Evolutionary conservation across 2,888 invertebrate species (phyloP), one percentile per base, ranked within the genome.

Genomic region (Pterostichus niger): DNA sequence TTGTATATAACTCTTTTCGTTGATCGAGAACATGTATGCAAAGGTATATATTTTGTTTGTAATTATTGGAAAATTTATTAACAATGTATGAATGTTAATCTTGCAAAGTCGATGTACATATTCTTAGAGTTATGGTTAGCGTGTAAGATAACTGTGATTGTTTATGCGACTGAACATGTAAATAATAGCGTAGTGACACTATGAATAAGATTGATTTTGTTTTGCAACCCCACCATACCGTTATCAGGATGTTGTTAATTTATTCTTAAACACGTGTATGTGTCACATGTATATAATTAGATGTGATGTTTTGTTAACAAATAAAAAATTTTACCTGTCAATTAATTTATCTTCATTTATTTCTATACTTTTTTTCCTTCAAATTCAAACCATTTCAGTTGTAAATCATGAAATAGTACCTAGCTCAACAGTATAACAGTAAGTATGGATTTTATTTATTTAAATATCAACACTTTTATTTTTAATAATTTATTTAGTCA

Each of bases 281-380:
- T 68, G 75, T 82, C 82, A 82, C 82, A 82, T 82, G 59, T 75
- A 75, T 82, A 82, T 82, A 73, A 80, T 71, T 82, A 75, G 61
- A 83, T 83, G 76, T 83, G 83, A 83, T 76, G 61, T 83, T 83
- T 83, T 83, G 83, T 83, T 83, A 83, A 77, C 35, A 77, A 83
- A 77, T 77, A 83, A 83, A 71, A 24, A 77, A 83, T 83, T 68
- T 82, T 76, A 83, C 68, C 59, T 83, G 77, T 83, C 77, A 83
- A 82, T 77, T 77, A 52, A 77, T 56, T n/a, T 35, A 40, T 35
- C 15, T 17, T 64, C 9, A 15, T 81, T 40, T 46, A 11, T 82
- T 61, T 56, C 6, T 24, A 24, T 24, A 24, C 3, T 68, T 44
- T 13, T 44, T 17, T 35, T 35, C 33, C 9, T 17, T 46, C 24